A percentile compares a stretch with the other conserved stretches of the same genome.
Conservation (phyloP, 2,797 vertebrate species). For the Coregonus sp. region DNA sequence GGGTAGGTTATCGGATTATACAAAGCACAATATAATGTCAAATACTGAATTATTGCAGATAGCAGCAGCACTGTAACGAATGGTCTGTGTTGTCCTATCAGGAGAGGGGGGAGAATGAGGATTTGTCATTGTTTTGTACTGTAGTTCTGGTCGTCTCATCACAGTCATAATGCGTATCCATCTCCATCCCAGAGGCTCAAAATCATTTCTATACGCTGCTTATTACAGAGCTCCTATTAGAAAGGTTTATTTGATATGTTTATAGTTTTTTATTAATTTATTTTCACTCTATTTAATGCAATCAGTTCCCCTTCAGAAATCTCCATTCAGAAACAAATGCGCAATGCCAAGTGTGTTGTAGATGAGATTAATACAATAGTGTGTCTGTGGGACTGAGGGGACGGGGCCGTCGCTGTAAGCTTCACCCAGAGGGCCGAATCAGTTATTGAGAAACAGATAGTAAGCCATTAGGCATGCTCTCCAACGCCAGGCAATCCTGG, state of each 20-base stretch:
- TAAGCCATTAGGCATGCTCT: constrained; percentile 37
- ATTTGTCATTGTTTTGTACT: too few species aligned
- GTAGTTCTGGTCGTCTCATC: background rate
- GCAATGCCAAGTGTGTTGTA: constrained; percentile 28
- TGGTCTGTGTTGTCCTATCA: background rate
- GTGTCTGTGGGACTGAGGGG: constrained; percentile 6
- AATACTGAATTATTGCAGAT: background rate
- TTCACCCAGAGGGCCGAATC: constrained; percentile 37
- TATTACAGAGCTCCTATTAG: background rate
- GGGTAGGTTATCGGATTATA: background rate
- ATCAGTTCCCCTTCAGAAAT: constrained; percentile 30
- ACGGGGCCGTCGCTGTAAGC: constrained; percentile 16
- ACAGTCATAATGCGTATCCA: background rate
- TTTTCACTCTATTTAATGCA: background rate
- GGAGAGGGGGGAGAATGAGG: background rate
- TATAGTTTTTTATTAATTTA: background rate
- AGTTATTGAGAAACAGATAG: constrained; percentile 29
- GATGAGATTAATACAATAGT: constrained; percentile 16
- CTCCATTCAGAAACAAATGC: constrained; percentile 31
- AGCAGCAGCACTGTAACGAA: background rate
- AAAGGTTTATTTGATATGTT: background rate
- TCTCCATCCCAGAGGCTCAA: background rate
- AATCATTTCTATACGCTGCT: background rate
- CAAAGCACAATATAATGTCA: background rate
- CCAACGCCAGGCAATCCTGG: constrained; percentile 15